Percentiles rank a stretch among this genome's conserved stretches.
These are phyloP conservation scores for Psephotus haematonotus DNA, from an alignment of 2,113 vertebrate species.

Conservation along the genomic window DNA sequence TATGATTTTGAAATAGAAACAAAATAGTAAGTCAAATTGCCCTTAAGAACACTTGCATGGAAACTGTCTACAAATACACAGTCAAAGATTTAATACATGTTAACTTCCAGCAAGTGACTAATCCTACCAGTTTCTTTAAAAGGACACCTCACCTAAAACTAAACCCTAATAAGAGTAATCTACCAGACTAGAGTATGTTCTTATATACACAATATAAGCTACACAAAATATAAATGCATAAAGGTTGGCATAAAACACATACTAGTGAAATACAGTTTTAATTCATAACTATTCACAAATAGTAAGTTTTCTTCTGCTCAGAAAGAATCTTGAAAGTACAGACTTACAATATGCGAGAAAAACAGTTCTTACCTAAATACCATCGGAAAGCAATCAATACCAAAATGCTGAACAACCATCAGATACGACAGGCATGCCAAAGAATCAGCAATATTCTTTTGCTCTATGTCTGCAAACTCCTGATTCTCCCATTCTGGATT, in stretches of 20 bases:
- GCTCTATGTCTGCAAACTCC: constrained; percentile 72
- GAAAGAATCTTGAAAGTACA: background rate
- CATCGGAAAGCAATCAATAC: constrained; percentile 81
- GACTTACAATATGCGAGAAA: accelerated
- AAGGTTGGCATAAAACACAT: background rate
- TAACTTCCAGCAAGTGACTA: background rate
- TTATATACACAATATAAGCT: background rate
- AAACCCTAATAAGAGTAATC: background rate
- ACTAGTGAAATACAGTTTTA: background rate
- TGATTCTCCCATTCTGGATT: constrained; percentile 60
- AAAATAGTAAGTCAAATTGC: background rate
- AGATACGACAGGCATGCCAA: constrained; percentile 90
- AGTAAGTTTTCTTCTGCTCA: background rate
- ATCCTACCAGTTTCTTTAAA: background rate
- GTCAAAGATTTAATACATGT: background rate
- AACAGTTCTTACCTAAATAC: constrained; percentile 84
- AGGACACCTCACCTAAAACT: background rate
- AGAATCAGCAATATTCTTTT: constrained; percentile 76
- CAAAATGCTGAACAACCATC: constrained; percentile 89
- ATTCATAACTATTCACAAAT: background rate
- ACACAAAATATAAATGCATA: background rate
- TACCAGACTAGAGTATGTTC: background rate
- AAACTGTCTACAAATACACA: background rate
- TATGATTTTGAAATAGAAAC: background rate
- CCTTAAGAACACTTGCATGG: background rate